Base-by-base conservation (phyloP, 2,888 invertebrate species). In the Trypoxylon attenuatum region DNA sequence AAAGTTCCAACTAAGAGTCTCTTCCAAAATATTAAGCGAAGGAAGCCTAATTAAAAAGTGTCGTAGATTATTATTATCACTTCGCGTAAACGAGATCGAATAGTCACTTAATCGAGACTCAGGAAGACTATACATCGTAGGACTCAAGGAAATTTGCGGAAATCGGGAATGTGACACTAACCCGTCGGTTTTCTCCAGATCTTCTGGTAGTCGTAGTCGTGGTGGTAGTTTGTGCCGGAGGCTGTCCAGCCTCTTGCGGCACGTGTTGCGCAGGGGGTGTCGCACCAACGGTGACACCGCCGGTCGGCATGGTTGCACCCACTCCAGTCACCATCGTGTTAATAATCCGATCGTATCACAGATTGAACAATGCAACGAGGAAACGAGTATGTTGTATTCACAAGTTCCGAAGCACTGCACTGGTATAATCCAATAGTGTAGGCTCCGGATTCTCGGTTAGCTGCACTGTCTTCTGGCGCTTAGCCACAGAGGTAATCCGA, bases 161-260 rank as follows among this genome's bases (percentile, higher is more conserved):
- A 5, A 21, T n/a, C n/a, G n/a, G n/a, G n/a, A n/a, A n/a, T n/a
- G 27, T 54, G 68, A 84, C 70, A 87, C 87, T 81, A 83, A 88
- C 88, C 85, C 88, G 85, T 85, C 88, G 85, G 74, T 88, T 88
- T 76, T 88, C 88, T 55, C 87, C 87, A 5, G 87, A 84, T 72
- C 87, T 76, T 61, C 87, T 83, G 5, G 84, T 78, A 22, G 83
- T 80, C 10, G 82, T 75, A 4, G 83, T 77, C 6, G 72, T 22
- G 79, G 83, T 79, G 46, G 84, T 81, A 29, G 84, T 80, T 76
- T 84, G 84, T 60, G 84, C 82, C 63, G 86, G 84, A 59, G 86
- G 84, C 59, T 87, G 87, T 55, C 84, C 87, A 68, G 86, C 86
- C 76, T 87, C 87, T 59, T 86, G 86, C 29, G 87, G 86, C 84